Base-by-base conservation (phyloP, 2,113 vertebrate genomes). In the Nesoenas mayeri region DNA sequence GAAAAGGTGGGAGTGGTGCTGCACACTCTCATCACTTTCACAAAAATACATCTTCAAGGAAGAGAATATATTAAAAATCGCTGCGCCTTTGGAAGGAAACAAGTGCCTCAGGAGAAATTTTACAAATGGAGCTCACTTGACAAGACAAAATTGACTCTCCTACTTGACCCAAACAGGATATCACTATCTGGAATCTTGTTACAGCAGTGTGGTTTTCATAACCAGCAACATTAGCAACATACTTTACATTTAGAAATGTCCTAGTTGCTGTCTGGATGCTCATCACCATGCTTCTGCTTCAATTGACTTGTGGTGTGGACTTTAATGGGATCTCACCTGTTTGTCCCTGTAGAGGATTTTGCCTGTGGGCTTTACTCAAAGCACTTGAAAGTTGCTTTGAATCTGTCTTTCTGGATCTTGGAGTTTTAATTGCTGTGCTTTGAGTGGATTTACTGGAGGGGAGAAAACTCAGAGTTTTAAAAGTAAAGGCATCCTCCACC, bases 61-160 rank as follows among this genome's bases (percentile, higher is more conserved):
- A 92, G 48, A 53, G 44, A 95, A 74, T 83, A 65, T 48, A 80
- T 92, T 93, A 95, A 94, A 93, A 88, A 75, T n/a, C 74, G 57
- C 83, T 85, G 60, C 94, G 72, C 67, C 42, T 84, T 92, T 86
- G 60, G 82, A 80, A 78, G 25, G 57, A 83, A 86, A 32, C 42
- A 80, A 71, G 40, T 0, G 15, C 85, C 73, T 86, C 77, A 32
- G 77, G 85, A 81, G 80, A 82, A 70, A 24, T 69, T 67, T 71
- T 92, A 66, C 56, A 90, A 77, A 60, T 28, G 5, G 51, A 91
- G 4, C 36, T 89, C 44, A 65, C 48, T 74, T 86, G 75, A 85
- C 64, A 77, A 77, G 91, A 70, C 34, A 73, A 85, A 94, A 65
- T n/a, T 73, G 51, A 79, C 62, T 69, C 72, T 89, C 25, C 29